These are phyloP conservation scores for Spheniscus mendiculus DNA, from an alignment of 2,113 vertebrate genomes.

Conservation along the genomic window DNA sequence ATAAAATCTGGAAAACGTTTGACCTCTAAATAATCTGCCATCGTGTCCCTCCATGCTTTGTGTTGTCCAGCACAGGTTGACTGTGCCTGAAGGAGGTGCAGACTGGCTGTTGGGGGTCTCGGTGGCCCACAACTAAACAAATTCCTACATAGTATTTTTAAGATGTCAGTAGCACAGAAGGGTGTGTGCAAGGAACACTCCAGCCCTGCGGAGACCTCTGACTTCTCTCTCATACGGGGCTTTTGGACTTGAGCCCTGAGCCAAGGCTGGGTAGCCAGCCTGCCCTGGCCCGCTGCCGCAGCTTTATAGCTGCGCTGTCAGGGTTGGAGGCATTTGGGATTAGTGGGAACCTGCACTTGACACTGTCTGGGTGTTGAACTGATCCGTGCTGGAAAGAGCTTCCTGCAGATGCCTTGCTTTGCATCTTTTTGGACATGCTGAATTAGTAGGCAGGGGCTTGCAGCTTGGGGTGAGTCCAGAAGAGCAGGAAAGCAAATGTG, in stretches of 20 bases:
- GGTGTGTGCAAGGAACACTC: neutral
- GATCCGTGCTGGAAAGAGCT: neutral
- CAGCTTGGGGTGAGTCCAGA: neutral
- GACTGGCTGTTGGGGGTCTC: neutral
- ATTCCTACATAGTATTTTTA: neutral
- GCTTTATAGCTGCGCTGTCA: rapidly evolving
- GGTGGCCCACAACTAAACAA: neutral
- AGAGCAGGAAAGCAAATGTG: neutral
- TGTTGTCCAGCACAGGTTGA: neutral
- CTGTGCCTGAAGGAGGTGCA: rapidly evolving
- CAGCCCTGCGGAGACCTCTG: neutral
- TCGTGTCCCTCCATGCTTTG: neutral
- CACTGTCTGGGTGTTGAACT: neutral
- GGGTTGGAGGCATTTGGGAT: neutral
- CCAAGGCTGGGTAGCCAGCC: neutral
- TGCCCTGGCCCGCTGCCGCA: neutral
- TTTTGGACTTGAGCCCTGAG: rapidly evolving
- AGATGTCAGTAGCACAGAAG: neutral
- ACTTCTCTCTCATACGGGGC: neutral
- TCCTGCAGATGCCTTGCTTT: neutral
- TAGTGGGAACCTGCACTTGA: neutral
- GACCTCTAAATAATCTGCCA: neutral
- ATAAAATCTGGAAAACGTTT: neutral
- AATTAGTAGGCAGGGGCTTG: neutral
- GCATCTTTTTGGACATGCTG: neutral